Percentiles rank a stretch among this genome's conserved stretches.
These are phyloP conservation scores for Temnothorax longispinosus DNA, from an alignment of 1,140 invertebrate species.

Conservation along the genomic window DNA sequence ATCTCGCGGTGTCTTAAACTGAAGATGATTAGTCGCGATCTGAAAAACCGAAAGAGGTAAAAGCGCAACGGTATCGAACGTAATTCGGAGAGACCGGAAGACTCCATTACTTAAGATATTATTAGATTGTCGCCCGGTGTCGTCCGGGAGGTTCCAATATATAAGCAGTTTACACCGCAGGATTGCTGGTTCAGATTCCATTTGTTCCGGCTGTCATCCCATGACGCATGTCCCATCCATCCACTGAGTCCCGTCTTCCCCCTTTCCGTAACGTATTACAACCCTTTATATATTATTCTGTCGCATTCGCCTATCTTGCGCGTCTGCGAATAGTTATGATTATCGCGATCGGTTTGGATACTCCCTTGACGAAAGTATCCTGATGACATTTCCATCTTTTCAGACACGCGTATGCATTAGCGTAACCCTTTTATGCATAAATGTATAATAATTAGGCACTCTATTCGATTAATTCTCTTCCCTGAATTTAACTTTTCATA, in stretches of 20 bases:
- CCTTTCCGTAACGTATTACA: conserved; percentile 79
- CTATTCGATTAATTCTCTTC: neutral
- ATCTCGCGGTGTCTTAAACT: neutral
- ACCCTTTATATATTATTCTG: conserved; percentile 75
- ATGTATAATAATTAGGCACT: conserved; percentile 3
- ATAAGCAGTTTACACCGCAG: conserved; percentile 85
- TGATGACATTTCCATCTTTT: neutral
- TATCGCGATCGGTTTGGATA: conserved; percentile 12
- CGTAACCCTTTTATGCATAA: neutral
- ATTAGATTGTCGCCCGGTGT: conserved; percentile 81
- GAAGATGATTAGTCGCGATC: neutral
- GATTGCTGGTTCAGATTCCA: conserved; percentile 86
- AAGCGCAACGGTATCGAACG: neutral
- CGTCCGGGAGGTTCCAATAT: conserved; percentile 77
- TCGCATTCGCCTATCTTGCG: conserved; percentile 40
- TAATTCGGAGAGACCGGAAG: neutral
- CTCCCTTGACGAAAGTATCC: conserved; percentile 3
- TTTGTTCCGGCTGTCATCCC: conserved; percentile 85
- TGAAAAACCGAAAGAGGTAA: neutral
- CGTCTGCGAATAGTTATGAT: conserved; percentile 39
- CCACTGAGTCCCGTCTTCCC: conserved; percentile 76
- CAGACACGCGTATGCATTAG: neutral
- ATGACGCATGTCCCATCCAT: conserved; percentile 84
- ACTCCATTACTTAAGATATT: conserved; percentile 75
- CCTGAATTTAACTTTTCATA: neutral